Conservation (phyloP, 2,797 vertebrate genomes). For the Spheniscus humboldti region DNA sequence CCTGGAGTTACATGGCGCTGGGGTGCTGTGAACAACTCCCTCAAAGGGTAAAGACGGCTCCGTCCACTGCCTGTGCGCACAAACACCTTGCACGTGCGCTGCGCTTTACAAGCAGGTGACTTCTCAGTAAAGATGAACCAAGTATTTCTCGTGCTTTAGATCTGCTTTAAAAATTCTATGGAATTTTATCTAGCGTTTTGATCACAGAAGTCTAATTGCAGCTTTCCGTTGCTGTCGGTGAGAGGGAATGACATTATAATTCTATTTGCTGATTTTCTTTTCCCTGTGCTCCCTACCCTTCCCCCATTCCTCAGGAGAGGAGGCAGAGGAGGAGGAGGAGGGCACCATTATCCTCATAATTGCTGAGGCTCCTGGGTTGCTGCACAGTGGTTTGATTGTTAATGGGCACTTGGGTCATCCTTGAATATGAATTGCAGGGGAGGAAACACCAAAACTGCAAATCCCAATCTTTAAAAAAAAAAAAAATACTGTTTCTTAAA, state of each 20-base stretch:
- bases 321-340: constrained; percentile 60
- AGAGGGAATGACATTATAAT: constrained; percentile 56
- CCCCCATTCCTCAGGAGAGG: constrained; percentile 31
- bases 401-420: constrained; percentile 68
- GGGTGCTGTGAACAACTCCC: neutral
- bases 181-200: constrained; percentile 8
- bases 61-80: rapidly evolving
- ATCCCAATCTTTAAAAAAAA: constrained; percentile 1
- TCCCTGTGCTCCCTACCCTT: neutral
- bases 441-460: constrained; percentile 50
- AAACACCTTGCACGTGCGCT: neutral
- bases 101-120: neutral
- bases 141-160: neutral
- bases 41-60: neutral
- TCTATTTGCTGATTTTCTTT: constrained; percentile 51
- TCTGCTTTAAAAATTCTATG: neutral
- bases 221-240: constrained; percentile 2
- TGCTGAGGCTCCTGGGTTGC: constrained; percentile 66
- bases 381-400: constrained; percentile 70
- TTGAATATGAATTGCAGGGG: constrained; percentile 65
- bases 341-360: constrained; percentile 68
- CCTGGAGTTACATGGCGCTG: rapidly evolving
- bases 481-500: neutral
- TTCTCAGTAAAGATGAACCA: neutral
- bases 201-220: constrained; percentile 39